These are phyloP conservation scores for Dipodomys stephensi DNA, from an alignment of 2,113 vertebrate genomes.

Conservation along the genomic window DNA sequence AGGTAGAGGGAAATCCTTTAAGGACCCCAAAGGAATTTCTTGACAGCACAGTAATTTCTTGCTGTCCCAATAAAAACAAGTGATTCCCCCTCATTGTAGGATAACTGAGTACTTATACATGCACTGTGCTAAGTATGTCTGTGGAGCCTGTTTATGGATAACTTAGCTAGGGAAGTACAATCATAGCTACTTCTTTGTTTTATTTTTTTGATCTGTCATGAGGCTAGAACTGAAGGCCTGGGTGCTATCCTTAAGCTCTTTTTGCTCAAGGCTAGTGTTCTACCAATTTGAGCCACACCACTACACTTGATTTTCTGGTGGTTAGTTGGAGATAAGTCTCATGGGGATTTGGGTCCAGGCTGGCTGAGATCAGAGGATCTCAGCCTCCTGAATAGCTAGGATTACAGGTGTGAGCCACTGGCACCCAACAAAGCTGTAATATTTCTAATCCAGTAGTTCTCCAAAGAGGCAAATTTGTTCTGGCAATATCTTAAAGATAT, in stretches of 20 bases:
- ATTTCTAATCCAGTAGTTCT: conserved; percentile 30
- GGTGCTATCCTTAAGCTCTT: no score
- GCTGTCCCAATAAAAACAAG: conserved; percentile 41
- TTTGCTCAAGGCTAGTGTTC: no score
- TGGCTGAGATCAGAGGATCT: no score
- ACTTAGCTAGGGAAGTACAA: neutral
- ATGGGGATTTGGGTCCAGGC: no score
- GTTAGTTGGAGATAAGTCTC: no score
- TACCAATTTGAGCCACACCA: no score
- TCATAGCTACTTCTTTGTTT: neutral
- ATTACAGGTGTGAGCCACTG: no score
- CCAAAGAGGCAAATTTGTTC: neutral
- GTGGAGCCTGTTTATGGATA: neutral
- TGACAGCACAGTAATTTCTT: conserved; percentile 40
- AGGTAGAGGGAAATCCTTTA: conserved; percentile 7
- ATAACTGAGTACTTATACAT: neutral
- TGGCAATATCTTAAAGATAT: conserved; percentile 20
- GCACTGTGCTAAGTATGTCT: neutral
- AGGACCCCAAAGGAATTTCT: conserved; percentile 51
- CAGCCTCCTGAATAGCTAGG: no score
- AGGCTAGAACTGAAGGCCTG: no score
- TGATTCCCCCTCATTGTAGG: neutral
- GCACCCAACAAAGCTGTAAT: neutral
- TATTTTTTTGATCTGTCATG: no score
- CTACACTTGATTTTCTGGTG: no score